A percentile compares a stretch with the other conserved stretches of the same genome.
Evolutionary conservation across 2,113 vertebrate genomes (phyloP).

Genomic region (Amblyopsis rosae): DNA sequence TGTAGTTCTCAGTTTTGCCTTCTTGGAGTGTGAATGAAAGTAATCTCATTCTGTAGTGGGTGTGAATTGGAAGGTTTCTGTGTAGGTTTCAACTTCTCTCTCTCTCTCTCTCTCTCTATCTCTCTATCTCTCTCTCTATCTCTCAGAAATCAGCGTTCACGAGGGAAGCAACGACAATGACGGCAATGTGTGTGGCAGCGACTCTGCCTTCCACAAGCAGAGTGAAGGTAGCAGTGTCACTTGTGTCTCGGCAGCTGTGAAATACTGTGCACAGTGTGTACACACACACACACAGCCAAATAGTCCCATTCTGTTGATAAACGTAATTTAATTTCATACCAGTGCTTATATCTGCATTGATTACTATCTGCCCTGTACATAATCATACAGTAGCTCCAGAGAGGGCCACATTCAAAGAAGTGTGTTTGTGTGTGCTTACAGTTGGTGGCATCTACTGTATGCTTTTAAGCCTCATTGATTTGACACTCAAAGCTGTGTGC

Average conservation of each 20-base stretch:
- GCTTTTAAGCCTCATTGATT: neutral
- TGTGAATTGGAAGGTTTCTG: constrained; percentile 1
- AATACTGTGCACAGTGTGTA: constrained; percentile 9
- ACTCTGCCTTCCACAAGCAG: constrained; percentile 90
- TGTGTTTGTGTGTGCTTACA: neutral
- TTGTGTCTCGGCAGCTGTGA: neutral
- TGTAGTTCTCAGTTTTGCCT: constrained; percentile 35
- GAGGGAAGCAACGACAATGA: constrained; percentile 91
- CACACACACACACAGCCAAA: constrained; percentile 16
- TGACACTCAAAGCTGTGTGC: neutral
- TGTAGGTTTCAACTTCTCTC: constrained; percentile 4
- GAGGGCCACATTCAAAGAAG: constrained; percentile 2
- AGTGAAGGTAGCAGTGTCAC: constrained; percentile 83
- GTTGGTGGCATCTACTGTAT: neutral
- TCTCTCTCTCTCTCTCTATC: constrained; percentile 3
- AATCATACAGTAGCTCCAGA: too few relatives aligned
- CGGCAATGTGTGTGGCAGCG: constrained; percentile 90
- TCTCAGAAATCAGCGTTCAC: constrained; percentile 81
- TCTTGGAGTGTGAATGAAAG: neutral
- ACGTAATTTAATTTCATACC: constrained; percentile 26
- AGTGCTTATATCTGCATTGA: constrained; percentile 36
- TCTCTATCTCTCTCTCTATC: constrained; percentile 1
- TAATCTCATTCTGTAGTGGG: constrained; percentile 16
- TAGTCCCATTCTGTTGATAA: constrained; percentile 9
- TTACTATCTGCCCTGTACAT: too few relatives aligned